Percentiles rank a stretch among this genome's conserved stretches.
Conservation (phyloP, 1,140 invertebrate genomes). For the Drosophila suzukii region DNA sequence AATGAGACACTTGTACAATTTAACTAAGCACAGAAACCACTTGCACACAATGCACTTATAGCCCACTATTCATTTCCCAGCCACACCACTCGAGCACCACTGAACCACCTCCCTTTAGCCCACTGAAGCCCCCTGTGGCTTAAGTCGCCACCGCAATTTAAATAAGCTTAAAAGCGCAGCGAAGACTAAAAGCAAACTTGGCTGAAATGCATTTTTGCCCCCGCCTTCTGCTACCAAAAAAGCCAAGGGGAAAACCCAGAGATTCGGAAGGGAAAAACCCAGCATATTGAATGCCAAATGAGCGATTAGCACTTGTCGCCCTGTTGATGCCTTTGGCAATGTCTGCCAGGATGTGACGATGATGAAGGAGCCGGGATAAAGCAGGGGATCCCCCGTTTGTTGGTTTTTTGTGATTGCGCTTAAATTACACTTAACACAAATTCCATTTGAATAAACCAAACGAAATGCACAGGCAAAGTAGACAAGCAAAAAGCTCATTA, state of each 20-base stretch:
- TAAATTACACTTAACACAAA: slow-evolving; percentile 53
- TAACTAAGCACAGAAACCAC: slow-evolving; percentile 41
- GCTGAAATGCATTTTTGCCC: slow-evolving; percentile 52
- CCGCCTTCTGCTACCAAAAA: neutral
- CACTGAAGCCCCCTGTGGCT: neutral
- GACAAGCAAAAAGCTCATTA: slow-evolving; percentile 30
- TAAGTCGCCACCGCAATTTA: slow-evolving; percentile 49
- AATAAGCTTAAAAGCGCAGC: slow-evolving; percentile 70
- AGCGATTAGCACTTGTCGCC: slow-evolving; percentile 67
- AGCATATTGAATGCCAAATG: slow-evolving; percentile 72
- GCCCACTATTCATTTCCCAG: slow-evolving; percentile 17
- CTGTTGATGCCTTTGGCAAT: slow-evolving; percentile 33
- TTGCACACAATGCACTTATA: slow-evolving; percentile 42
- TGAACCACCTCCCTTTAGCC: slow-evolving; percentile 1
- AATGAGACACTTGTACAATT: slow-evolving; percentile 31
- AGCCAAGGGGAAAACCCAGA: neutral
- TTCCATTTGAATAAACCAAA: slow-evolving; percentile 62
- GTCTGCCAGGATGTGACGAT: slow-evolving; percentile 35
- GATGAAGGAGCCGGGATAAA: slow-evolving; percentile 18
- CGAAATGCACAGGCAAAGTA: slow-evolving; percentile 11
- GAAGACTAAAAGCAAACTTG: slow-evolving; percentile 66
- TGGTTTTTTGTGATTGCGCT: slow-evolving; percentile 55
- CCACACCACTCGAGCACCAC: slow-evolving; percentile 2
- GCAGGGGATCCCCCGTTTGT: neutral
- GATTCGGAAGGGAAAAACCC: neutral